A percentile compares a stretch with the other conserved stretches of the same genome.
Conservation (phyloP, 1,140 invertebrate genomes). For the Oryzaephilus surinamensis region DNA sequence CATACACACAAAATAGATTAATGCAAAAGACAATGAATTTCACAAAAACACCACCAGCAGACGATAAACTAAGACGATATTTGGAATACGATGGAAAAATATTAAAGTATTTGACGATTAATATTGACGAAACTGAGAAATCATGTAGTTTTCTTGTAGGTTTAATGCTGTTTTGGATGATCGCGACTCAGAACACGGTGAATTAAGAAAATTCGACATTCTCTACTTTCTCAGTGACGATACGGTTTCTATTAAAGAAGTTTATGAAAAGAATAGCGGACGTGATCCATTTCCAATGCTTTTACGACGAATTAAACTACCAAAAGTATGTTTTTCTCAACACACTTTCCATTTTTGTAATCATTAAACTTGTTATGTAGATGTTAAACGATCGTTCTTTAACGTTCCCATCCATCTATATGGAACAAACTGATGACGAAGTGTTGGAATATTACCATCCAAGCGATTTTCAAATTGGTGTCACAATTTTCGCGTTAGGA, state of each 20-base stretch:
- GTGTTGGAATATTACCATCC: conserved; percentile 63
- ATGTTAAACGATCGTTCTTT: conserved; percentile 60
- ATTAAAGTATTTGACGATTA: conserved; percentile 43
- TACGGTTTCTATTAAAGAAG: conserved; percentile 64
- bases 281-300: conserved; percentile 63
- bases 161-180: conserved; percentile 75
- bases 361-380: conserved; percentile 25
- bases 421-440: conserved; percentile 59
- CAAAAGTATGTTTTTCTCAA: conserved; percentile 38
- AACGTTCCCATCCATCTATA: conserved; percentile 40
- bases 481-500: conserved; percentile 54
- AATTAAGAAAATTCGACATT: conserved; percentile 49
- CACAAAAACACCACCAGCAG: conserved; percentile 29
- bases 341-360: background rate
- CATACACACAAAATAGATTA: conserved; percentile 45
- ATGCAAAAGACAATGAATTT: conserved; percentile 19
- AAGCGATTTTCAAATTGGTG: conserved; percentile 63
- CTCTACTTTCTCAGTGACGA: conserved; percentile 73
- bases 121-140: background rate
- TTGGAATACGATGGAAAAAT: conserved; percentile 63
- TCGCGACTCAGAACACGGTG: conserved; percentile 50
- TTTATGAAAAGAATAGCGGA: conserved; percentile 55
- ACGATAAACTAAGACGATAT: conserved; percentile 51
- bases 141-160: conserved; percentile 34
- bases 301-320: conserved; percentile 63